Base-by-base conservation (phyloP, 2,113 vertebrate species). In the Silurus meridionalis region DNA sequence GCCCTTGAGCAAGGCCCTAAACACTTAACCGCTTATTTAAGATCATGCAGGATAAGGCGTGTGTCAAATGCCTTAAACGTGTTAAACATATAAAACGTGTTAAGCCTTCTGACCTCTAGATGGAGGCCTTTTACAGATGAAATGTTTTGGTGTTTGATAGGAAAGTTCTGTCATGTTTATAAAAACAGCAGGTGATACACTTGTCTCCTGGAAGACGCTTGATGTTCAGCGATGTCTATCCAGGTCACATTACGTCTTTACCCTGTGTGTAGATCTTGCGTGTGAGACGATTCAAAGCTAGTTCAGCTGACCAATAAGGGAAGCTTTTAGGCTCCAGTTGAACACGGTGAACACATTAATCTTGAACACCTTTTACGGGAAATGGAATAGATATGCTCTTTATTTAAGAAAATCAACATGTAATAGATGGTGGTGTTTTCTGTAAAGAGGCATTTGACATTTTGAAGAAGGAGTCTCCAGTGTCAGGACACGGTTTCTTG, bases 21-120 rank as follows among this genome's bases (percentile, higher is more conserved):
- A 2, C 37, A 3, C 37, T 37, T 37, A 37, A 37, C 2, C 0
- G 37, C 37, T 37, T 37, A 37, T 37, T 37, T 37, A 37, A 37
- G 37, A 37, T 37, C 37, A 37, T 37, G 1, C 55, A 9, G 55
- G 13, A 57, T 6, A 2, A 57, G 13, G 55, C 55, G 55, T 57
- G 8, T 57, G 55, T 13, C 55, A 13, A 57, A 57, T 57, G 55
- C 55, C 0, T 4, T 57, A 57, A 57, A 57, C 2, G 4, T 57
- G 13, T 13, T 37, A 37, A 17, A 61, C 8, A 2, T 66, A n/a
- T 66, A n/a, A n/a, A 66, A 58, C 7, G 3, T 75, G 71, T n/a
- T 82, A 21, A 9, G 46, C 11, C 4, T 37, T 4, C 5, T 48
- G 57, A 28, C 85, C 79, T 75, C 85, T 63, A 82, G 85, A 64